Conservation (phyloP, 1,140 invertebrate species). For the Physella acuta region DNA sequence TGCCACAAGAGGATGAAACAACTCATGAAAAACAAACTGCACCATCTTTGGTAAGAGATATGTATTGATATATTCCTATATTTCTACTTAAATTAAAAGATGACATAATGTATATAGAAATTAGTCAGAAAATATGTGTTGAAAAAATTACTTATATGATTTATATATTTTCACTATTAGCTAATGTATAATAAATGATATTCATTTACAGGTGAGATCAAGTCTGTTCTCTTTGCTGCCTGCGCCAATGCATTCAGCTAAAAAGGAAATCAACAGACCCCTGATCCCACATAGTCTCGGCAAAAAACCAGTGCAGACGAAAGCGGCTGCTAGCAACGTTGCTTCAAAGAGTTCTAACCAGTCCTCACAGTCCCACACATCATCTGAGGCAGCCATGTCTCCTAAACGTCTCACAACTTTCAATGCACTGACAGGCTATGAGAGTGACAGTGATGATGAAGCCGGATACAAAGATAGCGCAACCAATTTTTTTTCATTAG, state of each 20-base stretch:
- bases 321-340: not conserved
- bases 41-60: too few species aligned
- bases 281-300: slow-evolving; percentile 43
- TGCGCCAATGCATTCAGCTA: slow-evolving; percentile 35
- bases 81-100: too few species aligned
- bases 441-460: slow-evolving; percentile 45
- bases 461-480: slow-evolving; percentile 9
- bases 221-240: slow-evolving; percentile 44
- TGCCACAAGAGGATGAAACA: too few species aligned
- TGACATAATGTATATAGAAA: too few species aligned
- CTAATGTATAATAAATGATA: too few species aligned
- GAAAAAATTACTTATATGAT: too few species aligned
- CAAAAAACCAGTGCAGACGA: slow-evolving; percentile 26
- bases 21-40: too few species aligned
- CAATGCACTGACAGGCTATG: slow-evolving; percentile 33
- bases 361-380: not conserved
- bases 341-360: not conserved
- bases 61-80: too few species aligned
- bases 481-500: slow-evolving; percentile 19
- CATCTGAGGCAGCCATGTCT: slow-evolving; percentile 15
- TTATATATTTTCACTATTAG: too few species aligned
- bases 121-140: too few species aligned
- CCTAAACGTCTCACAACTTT: slow-evolving; percentile 24
- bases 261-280: slow-evolving; percentile 42
- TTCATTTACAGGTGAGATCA: slow-evolving; percentile 22